Conservation (phyloP, 2,113 vertebrate genomes). For the Regulus satrapa region DNA sequence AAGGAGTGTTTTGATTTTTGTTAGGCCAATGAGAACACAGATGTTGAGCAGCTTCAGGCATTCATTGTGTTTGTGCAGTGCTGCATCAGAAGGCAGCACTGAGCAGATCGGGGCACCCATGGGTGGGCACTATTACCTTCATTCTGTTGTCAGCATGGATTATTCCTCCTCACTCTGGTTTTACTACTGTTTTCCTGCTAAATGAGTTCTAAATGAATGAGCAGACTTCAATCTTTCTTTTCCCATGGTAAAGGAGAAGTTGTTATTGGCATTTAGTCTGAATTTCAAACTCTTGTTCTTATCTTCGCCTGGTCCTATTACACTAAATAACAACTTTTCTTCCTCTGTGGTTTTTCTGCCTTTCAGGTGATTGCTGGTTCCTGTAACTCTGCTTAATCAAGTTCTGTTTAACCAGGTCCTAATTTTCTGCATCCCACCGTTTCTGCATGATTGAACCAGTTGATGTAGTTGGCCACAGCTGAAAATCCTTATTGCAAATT, state of each 20-base stretch:
- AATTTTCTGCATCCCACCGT: constrained; percentile 2
- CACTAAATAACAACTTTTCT: background rate
- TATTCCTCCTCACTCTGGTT: background rate
- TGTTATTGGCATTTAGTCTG: background rate
- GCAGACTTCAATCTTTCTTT: background rate
- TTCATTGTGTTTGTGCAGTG: background rate
- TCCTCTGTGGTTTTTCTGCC: background rate
- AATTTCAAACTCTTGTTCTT: background rate
- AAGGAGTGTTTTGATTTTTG: background rate
- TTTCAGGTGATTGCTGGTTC: constrained; percentile 29
- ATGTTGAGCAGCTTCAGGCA: background rate
- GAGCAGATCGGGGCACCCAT: background rate
- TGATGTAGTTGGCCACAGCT: background rate
- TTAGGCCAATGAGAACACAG: background rate
- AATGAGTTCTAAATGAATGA: background rate
- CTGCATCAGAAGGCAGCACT: background rate
- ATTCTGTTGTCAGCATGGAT: background rate
- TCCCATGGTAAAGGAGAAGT: background rate
- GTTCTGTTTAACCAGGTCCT: background rate
- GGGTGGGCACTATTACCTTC: background rate
- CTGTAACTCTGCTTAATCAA: constrained; percentile 2
- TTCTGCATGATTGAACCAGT: background rate
- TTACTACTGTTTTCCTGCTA: background rate
- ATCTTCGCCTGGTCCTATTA: background rate
- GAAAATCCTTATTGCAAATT: constrained; percentile 13